Base-by-base conservation (phyloP, 1,140 invertebrate genomes). In the Cecropterus lyciades region DNA sequence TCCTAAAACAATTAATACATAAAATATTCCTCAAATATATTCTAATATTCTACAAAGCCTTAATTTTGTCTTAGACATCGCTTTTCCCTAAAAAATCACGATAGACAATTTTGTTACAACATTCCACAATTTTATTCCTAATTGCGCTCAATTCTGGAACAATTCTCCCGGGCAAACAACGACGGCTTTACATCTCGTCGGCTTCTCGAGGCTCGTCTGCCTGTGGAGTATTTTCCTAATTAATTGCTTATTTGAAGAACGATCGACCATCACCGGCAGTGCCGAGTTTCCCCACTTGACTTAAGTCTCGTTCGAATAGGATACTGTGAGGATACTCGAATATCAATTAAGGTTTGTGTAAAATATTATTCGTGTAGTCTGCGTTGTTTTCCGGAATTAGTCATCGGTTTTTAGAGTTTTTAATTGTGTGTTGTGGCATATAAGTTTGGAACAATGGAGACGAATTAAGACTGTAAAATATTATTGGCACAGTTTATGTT, bases 181-280 rank as follows among this genome's bases (percentile, higher is more conserved):
- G 24, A 13, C 24, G 42, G 43, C 43, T 59, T 57, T 46, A 17
- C 57, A 60, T 60, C 43, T 60, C 27, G 43, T 60, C 57, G 42
- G 57, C 59, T 42, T 60, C n/a, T n/a, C n/a, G n/a, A n/a, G n/a
- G n/a, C 43, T 56, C 43, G 51, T 20, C 45, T 10, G 15, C 17
- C 27, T 51, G 65, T 49, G 49, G 59, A 53, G 65, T 75, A 65
- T 81, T 75, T 79, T 75, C 66, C 65, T 77, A 81, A 79, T 82
- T 81, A 81, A 84, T 79, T 77, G 63, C 68, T 75, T 75, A 72
- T 69, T 77, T 79, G 75, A 72, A 63, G 71, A 63, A 72, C 67
- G 66, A 73, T 73, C 70, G 68, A 27, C 64, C 62, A 69, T 70
- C 64, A 59, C 63, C 65, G 80, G 70, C 67, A 71, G 65, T 75